These are phyloP conservation scores for Podocnemis expansa DNA, from an alignment of 2,113 vertebrate species.

Conservation along the genomic window DNA sequence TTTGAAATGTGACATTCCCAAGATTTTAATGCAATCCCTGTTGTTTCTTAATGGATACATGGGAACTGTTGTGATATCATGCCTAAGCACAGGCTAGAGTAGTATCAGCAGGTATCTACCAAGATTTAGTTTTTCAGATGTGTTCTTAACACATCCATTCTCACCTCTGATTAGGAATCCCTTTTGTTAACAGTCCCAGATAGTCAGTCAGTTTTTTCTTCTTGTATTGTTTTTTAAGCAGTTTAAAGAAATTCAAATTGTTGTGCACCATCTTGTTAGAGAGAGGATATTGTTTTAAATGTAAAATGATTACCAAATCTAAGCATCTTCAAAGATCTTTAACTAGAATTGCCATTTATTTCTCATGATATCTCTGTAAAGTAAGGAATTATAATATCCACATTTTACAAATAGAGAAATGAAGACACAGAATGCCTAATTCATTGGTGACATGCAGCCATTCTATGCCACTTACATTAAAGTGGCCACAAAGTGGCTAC, in stretches of 20 bases:
- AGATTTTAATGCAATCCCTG: not conserved
- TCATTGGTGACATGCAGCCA: not conserved
- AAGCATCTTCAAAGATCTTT: not conserved
- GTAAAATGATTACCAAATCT: not conserved
- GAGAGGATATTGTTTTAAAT: not conserved
- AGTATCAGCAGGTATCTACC: not conserved
- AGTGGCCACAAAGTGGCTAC: not conserved
- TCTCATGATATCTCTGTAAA: not conserved
- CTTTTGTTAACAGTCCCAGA: not conserved
- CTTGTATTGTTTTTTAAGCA: not conserved
- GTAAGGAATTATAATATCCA: not conserved
- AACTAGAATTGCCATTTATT: not conserved
- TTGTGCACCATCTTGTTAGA: not conserved
- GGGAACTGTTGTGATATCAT: not conserved
- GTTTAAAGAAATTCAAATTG: not conserved
- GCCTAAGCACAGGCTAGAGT: not conserved
- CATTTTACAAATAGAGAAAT: not conserved
- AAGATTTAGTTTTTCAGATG: not conserved
- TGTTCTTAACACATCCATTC: not conserved
- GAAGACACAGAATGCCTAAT: not conserved
- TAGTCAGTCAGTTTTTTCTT: not conserved
- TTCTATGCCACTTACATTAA: not conserved
- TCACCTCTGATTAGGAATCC: not conserved
- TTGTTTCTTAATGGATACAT: slow-evolving; percentile 7
- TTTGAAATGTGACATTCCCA: fast-evolving